A percentile compares a stretch with the other conserved stretches of the same genome.
Evolutionary conservation across 2,888 invertebrate species (phyloP).

Genomic region (Xylota sylvarum): DNA sequence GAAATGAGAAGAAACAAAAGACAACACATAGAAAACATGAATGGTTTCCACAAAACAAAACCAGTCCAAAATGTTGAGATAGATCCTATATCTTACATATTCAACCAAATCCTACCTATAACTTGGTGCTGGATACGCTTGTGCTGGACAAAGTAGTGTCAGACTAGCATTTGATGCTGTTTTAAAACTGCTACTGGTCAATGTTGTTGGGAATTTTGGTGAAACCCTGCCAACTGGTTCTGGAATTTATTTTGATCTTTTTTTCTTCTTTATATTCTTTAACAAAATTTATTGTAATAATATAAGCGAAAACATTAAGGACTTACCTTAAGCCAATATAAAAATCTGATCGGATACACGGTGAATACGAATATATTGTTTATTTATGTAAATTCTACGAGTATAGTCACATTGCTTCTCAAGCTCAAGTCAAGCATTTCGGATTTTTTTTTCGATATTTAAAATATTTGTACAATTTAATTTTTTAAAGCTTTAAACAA

Average conservation of each 20-base stretch:
- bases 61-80: slow-evolving; percentile 75
- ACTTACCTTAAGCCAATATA: slow-evolving; percentile 71
- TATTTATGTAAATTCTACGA: slow-evolving; percentile 54
- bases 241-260: slow-evolving; percentile 79
- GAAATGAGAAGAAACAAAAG: neutral
- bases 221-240: slow-evolving; percentile 91
- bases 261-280: slow-evolving; percentile 17
- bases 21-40: neutral
- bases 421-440: slow-evolving; percentile 83
- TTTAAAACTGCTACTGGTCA: slow-evolving; percentile 88
- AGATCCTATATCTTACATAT: slow-evolving; percentile 36
- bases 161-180: slow-evolving; percentile 86
- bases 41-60: neutral
- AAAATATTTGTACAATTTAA: slow-evolving; percentile 46
- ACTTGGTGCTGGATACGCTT: slow-evolving; percentile 89
- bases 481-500: slow-evolving; percentile 65
- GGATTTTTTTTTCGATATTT: slow-evolving; percentile 45
- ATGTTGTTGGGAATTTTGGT: slow-evolving; percentile 88
- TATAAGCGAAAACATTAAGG: slow-evolving; percentile 23
- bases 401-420: slow-evolving; percentile 78
- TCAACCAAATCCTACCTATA: slow-evolving; percentile 85
- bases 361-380: slow-evolving; percentile 62
- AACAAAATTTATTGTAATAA: slow-evolving; percentile 24
- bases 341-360: slow-evolving; percentile 48
- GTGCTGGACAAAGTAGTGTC: slow-evolving; percentile 88